Conservation (phyloP, 2,888 invertebrate genomes). For the Hirudinaria manillensis region DNA sequence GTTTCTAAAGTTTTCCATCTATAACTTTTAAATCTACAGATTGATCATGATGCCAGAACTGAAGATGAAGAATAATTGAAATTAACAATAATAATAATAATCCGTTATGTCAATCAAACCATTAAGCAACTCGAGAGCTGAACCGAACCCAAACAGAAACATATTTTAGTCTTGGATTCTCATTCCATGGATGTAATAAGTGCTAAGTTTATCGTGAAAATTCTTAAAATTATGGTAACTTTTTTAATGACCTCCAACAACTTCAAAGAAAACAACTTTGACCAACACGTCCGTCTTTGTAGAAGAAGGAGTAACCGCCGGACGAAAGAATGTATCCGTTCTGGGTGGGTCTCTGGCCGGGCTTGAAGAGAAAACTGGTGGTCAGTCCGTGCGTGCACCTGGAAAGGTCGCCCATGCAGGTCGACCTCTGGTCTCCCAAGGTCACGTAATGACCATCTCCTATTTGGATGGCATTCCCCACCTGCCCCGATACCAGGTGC, state of each 20-base stretch:
- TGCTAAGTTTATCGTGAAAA: too few relatives aligned
- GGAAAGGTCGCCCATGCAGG: conserved; percentile 47
- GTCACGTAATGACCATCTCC: conserved; percentile 46
- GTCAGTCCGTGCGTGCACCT: conserved; percentile 39
- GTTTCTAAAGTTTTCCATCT: neutral
- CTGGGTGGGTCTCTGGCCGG: conserved; percentile 33
- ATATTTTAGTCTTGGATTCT: too few relatives aligned
- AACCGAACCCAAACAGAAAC: too few relatives aligned
- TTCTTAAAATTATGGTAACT: too few relatives aligned
- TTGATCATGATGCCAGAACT: conserved; percentile 5
- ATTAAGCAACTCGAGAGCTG: too few relatives aligned
- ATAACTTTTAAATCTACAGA: neutral
- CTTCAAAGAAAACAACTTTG: neutral
- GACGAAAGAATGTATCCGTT: conserved; percentile 45
- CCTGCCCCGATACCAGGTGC: conserved; percentile 42
- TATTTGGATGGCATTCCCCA: conserved; percentile 47
- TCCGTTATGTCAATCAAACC: too few relatives aligned
- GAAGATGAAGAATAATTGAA: too few relatives aligned
- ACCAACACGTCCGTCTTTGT: conserved; percentile 39
- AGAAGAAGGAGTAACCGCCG: conserved; percentile 48
- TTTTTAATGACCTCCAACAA: neutral
- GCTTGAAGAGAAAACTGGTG: conserved; percentile 33
- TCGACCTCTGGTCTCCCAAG: conserved; percentile 43
- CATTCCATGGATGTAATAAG: too few relatives aligned
- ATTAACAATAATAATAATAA: too few relatives aligned